Conservation (phyloP, 2,888 invertebrate genomes). For the Diachrysia chrysitis region DNA sequence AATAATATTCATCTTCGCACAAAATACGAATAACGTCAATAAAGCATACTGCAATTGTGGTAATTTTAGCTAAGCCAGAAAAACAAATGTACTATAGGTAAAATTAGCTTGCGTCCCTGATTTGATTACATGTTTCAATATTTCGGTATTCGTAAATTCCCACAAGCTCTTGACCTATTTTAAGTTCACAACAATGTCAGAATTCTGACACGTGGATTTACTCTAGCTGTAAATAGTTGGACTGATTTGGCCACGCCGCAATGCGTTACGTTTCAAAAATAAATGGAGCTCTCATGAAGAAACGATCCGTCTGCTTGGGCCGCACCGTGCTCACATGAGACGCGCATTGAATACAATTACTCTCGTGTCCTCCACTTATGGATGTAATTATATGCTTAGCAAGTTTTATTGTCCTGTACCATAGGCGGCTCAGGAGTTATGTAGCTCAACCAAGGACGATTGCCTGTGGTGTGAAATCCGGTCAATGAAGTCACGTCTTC, state of each 20-base stretch:
- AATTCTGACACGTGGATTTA: constrained; percentile 66
- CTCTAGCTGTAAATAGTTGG: constrained; percentile 61
- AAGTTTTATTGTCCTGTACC: constrained; percentile 74
- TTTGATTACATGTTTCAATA: constrained; percentile 54
- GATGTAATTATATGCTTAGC: constrained; percentile 72
- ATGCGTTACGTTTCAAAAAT: constrained; percentile 54
- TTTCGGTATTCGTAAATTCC: constrained; percentile 59
- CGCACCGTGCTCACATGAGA: constrained; percentile 59
- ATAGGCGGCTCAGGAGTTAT: constrained; percentile 68
- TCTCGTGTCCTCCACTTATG: constrained; percentile 67
- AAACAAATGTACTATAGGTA: background rate
- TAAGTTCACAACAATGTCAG: constrained; percentile 68
- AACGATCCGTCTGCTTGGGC: constrained; percentile 55
- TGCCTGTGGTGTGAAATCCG: constrained; percentile 69
- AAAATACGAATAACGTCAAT: background rate
- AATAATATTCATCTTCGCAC: background rate
- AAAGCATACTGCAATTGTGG: background rate
- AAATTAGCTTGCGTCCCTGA: constrained; percentile 20
- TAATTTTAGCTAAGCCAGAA: background rate
- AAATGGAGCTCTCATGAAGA: constrained; percentile 63
- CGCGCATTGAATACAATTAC: constrained; percentile 76
- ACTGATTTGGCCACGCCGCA: constrained; percentile 52
- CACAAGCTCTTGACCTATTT: constrained; percentile 68
- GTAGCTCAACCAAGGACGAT: constrained; percentile 78
- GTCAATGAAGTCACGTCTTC: constrained; percentile 74